These are phyloP conservation scores for Nerophis lumbriciformis DNA, from an alignment of 2,113 vertebrate genomes.

Conservation along the genomic window DNA sequence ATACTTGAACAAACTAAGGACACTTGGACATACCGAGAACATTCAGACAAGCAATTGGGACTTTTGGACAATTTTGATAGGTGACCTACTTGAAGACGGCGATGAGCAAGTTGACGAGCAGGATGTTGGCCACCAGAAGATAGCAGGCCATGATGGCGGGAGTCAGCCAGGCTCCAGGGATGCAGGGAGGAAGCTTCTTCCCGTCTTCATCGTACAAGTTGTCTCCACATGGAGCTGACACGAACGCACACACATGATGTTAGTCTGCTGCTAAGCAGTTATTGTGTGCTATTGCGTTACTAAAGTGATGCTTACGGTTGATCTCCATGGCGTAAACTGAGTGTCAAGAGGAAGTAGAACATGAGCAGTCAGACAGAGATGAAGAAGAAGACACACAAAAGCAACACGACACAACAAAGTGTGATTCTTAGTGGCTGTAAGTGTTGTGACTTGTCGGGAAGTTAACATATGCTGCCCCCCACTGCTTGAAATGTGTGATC, in stretches of 20 bases:
- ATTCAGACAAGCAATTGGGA: no score
- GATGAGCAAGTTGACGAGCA: slow-evolving; percentile 94
- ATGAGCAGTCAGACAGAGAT: neutral
- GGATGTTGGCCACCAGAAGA: slow-evolving; percentile 93
- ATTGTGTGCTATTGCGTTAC: no score
- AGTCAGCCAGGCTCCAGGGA: slow-evolving; percentile 94
- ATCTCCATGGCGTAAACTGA: slow-evolving; percentile 99
- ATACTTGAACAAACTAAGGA: no score
- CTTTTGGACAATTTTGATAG: neutral
- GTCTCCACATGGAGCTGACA: slow-evolving; percentile 90
- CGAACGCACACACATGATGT: neutral
- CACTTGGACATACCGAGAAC: neutral
- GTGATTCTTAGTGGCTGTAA: neutral
- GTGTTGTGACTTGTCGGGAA: neutral
- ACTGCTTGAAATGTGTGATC: neutral
- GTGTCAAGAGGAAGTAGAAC: slow-evolving; percentile 49
- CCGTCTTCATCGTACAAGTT: slow-evolving; percentile 95
- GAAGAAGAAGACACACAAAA: neutral
- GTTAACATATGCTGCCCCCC: neutral
- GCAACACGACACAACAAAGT: neutral
- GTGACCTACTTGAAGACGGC: slow-evolving; percentile 93
- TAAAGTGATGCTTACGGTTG: slow-evolving; percentile 83
- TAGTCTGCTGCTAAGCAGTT: no score
- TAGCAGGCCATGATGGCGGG: slow-evolving; percentile 98
- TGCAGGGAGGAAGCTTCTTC: slow-evolving; percentile 93